These are phyloP conservation scores for Pseudorhiza aurosa DNA, from an alignment of 30 jellyfish, hydroid and myxozoan genomes.

Conservation along the genomic window DNA sequence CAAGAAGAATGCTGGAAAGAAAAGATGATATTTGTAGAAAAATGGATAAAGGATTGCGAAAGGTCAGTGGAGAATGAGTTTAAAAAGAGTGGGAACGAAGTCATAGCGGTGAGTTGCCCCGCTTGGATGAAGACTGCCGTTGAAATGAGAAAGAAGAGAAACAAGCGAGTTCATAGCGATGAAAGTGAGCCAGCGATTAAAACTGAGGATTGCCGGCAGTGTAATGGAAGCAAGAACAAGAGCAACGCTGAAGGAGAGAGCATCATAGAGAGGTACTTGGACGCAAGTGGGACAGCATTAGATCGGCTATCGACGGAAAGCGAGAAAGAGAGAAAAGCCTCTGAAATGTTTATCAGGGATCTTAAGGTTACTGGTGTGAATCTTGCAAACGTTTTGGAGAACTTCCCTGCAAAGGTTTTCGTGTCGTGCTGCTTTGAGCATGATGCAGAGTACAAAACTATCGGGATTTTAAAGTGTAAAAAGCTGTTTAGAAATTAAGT, in stretches of 20 bases:
- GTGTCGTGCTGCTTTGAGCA: background rate
- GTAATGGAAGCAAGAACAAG: too few relatives aligned
- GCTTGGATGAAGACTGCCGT: constrained; percentile 64
- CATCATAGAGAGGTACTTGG: background rate
- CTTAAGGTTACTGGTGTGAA: background rate
- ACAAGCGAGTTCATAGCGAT: background rate
- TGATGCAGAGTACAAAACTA: too few relatives aligned
- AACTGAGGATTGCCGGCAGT: too few relatives aligned
- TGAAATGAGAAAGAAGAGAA: constrained; percentile 20
- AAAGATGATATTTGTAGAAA: constrained; percentile 9
- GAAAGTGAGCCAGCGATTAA: too few relatives aligned
- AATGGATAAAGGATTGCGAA: constrained; percentile 48
- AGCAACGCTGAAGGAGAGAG: background rate
- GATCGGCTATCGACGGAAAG: background rate
- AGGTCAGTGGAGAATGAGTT: background rate
- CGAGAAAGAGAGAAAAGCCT: background rate
- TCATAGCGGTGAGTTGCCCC: background rate
- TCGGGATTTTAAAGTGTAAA: too few relatives aligned
- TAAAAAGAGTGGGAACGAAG: background rate
- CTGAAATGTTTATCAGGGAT: background rate
- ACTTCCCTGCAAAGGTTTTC: background rate
- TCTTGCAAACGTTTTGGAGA: background rate
- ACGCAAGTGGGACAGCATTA: background rate
- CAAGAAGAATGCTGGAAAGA: background rate
- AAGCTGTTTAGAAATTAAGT: too few relatives aligned